phyloP scores from a whole-genome alignment of 2,113 vertebrate genomes.

The Steatornis caripensis region DNA sequence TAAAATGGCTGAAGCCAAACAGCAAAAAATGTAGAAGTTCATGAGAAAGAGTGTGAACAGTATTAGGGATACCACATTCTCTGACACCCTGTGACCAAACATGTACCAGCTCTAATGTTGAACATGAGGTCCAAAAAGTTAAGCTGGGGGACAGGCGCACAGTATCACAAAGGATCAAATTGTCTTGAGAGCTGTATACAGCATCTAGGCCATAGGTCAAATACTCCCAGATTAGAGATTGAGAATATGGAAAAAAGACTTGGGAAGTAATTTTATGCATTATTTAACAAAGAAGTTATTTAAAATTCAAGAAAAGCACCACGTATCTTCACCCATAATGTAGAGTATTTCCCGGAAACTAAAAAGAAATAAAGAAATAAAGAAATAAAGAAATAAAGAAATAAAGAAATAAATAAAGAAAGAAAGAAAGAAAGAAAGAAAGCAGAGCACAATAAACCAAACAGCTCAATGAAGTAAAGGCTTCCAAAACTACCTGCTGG shows the following conservation, averaged over 20 bases:
- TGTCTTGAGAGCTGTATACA: neutral
- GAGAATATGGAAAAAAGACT: neutral
- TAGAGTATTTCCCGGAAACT: neutral
- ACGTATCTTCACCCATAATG: neutral
- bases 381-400: neutral
- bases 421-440: neutral
- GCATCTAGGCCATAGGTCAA: neutral
- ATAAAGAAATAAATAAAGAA: no score
- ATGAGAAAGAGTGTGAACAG: rapidly evolving
- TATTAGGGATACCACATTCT: neutral
- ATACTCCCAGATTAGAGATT: neutral
- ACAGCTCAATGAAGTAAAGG: neutral
- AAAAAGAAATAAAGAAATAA: no score
- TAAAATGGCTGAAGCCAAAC: neutral
- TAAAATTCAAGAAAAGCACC: neutral
- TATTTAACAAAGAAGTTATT: neutral
- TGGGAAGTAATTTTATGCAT: neutral
- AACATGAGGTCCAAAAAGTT: neutral
- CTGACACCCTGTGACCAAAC: neutral
- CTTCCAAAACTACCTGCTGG: neutral
- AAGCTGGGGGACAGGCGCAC: neutral
- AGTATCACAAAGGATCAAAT: neutral
- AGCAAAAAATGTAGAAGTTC: neutral
- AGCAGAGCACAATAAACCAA: neutral
- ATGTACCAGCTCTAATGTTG: neutral